These are phyloP conservation scores for Metopolophium dirhodum DNA, from an alignment of 1,140 invertebrate species.

Conservation along the genomic window DNA sequence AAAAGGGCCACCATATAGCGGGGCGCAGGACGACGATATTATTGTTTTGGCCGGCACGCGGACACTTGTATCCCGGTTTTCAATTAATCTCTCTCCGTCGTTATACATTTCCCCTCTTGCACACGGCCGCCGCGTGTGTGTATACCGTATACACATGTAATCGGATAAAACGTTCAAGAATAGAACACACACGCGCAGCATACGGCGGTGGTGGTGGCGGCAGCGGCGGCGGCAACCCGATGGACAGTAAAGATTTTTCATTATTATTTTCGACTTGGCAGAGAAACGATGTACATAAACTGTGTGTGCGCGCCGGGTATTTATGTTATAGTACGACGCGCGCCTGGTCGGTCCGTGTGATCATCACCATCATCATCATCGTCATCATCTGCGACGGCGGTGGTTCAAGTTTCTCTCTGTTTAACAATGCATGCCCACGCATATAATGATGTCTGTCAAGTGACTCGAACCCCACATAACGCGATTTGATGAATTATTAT, in stretches of 20 bases:
- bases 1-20: neutral
- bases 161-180: constrained; percentile 41
- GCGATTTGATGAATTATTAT: constrained; percentile 40
- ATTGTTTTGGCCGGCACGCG: neutral
- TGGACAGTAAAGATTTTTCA: constrained; percentile 44
- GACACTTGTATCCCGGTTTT: neutral
- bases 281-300: neutral
- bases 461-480: constrained; percentile 26
- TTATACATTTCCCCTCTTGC: neutral
- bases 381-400: neutral
- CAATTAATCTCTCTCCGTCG: neutral
- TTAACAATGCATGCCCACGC: constrained; percentile 36
- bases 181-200: neutral
- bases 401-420: neutral
- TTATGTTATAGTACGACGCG: constrained; percentile 18
- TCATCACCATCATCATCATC: neutral
- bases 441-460: constrained; percentile 44
- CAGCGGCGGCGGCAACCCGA: neutral
- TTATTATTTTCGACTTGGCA: constrained; percentile 49
- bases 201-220: too few relatives aligned
- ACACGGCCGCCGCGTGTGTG: neutral
- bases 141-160: neutral
- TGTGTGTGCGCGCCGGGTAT: neutral
- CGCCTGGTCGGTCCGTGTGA: constrained; percentile 10
- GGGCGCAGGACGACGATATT: too few relatives aligned